phyloP scores from a whole-genome alignment of 2,888 invertebrate genomes.

The Torymus tubicola region DNA sequence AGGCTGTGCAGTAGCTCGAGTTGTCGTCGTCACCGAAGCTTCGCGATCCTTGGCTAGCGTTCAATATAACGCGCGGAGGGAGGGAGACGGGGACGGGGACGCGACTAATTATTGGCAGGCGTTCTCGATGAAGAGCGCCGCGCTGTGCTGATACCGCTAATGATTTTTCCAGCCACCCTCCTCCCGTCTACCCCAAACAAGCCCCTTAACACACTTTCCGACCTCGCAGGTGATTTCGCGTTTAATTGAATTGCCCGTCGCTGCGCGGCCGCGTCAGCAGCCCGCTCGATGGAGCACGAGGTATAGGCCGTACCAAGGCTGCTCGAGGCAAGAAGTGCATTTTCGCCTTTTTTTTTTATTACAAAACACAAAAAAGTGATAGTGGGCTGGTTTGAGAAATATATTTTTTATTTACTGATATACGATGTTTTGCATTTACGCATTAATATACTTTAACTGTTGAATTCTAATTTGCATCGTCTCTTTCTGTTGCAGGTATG shows the following conservation, averaged over 20 bases:
- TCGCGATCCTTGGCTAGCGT: conserved; percentile 59
- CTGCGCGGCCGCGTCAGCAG: conserved; percentile 33
- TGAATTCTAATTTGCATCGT: background rate
- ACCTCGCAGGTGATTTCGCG: conserved; percentile 42
- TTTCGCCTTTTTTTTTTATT: no score
- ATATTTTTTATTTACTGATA: no score
- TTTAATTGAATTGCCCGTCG: conserved; percentile 48
- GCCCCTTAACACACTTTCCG: conserved; percentile 53
- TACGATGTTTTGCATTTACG: no score
- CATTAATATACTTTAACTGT: no score
- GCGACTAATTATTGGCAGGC: conserved; percentile 62
- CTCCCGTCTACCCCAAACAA: background rate
- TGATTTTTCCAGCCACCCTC: conserved; percentile 28
- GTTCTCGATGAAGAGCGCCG: conserved; percentile 55
- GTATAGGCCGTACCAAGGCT: no score
- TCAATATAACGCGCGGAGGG: conserved; percentile 47
- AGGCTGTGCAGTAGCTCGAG: background rate
- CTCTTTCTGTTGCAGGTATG: conserved; percentile 31
- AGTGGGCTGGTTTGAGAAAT: no score
- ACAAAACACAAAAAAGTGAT: no score
- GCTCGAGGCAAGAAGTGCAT: no score
- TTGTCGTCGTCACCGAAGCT: conserved; percentile 48
- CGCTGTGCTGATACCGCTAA: conserved; percentile 52
- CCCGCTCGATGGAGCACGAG: no score
- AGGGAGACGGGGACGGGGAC: background rate